A percentile compares a stretch with the other conserved stretches of the same genome.
Conservation (phyloP, 2,888 invertebrate species). For the Cremastinae sp. region DNA sequence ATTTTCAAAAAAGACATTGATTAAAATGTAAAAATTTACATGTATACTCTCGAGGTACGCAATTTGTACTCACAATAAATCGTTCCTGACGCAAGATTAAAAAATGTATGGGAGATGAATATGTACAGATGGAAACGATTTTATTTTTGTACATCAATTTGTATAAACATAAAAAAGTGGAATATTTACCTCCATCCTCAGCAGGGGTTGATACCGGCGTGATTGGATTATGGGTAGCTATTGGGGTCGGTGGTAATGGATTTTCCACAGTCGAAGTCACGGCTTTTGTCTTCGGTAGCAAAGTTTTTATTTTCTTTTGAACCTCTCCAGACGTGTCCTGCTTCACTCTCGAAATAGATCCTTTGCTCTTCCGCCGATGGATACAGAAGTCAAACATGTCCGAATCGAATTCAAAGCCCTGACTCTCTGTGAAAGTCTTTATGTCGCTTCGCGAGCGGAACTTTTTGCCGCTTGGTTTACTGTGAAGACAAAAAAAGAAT, state of each 20-base stretch:
- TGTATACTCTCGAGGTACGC: background rate
- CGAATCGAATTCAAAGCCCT: conserved; percentile 81
- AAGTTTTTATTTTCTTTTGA: conserved; percentile 76
- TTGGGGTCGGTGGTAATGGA: conserved; percentile 49
- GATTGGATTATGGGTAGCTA: conserved; percentile 57
- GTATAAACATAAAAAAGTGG: conserved; percentile 5
- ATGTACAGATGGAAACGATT: conserved; percentile 37
- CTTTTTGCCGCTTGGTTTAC: conserved; percentile 83
- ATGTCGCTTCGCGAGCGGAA: conserved; percentile 84
- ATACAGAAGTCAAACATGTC: conserved; percentile 84
- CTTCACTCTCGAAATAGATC: conserved; percentile 67
- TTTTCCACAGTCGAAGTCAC: conserved; percentile 46
- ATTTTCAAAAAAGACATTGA: background rate
- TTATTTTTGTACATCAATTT: conserved; percentile 2
- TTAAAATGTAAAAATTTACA: background rate
- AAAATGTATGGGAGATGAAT: conserved; percentile 35
- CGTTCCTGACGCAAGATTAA: conserved; percentile 66
- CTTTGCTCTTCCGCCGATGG: conserved; percentile 79
- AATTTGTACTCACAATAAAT: conserved; percentile 72
- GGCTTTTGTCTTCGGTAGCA: conserved; percentile 75
- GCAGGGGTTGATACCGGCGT: conserved; percentile 63
- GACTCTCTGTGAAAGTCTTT: conserved; percentile 81
- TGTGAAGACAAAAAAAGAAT: conserved; percentile 58
- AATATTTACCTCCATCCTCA: conserved; percentile 71
- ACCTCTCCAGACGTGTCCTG: conserved; percentile 64